Base-by-base conservation (phyloP, 1,140 invertebrate genomes). In the Drosophila kikkawai region DNA sequence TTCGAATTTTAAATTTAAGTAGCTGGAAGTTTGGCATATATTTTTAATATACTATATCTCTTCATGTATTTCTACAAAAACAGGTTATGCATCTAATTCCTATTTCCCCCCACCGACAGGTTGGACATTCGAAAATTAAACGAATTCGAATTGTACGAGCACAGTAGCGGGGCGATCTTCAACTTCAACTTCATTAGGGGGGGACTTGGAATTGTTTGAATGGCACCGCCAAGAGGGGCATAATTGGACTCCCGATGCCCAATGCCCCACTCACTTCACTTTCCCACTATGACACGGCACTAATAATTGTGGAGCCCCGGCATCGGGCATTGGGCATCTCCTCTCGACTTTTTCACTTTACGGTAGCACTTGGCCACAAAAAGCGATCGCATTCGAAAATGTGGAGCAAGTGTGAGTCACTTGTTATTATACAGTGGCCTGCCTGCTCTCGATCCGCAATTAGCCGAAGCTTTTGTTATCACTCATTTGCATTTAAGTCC, bases 121-220 rank as follows among this genome's bases (percentile, higher is more conserved):
- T 70, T 70, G 67, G 66, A 67, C 29, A 69, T 69, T 42, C 45
- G 15, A 69, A 69, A 66, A 66, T 44, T 67, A 67, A 64, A 55
- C 63, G 34, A 77, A 92, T 92, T 92, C 70, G 34, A 86, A 91
- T 91, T 61, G 53, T 56, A 39, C 36, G 55, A 41, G 36, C 39
- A 26, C 55, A 91, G 91, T 92, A 92, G 91, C 91, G 48, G 64
- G 77, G 61, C 84, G 76, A 91, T 91, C 91, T 91, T 92, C 91
- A 92, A 91, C 91, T 92, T 92, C 91, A 91, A 91, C 91, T 92
- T 92, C 91, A 92, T 92, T 92, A 92, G 91, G 90, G 87, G 87
- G 80, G 79, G 87, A 91, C 91, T 84, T 73, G 79, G 91, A 84
- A 91, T 91, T 91, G 75, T 90, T 91, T 85, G 85, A 91, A 90